phyloP scores from a whole-genome alignment of 2,113 vertebrate genomes.

The Trachemys scripta region DNA sequence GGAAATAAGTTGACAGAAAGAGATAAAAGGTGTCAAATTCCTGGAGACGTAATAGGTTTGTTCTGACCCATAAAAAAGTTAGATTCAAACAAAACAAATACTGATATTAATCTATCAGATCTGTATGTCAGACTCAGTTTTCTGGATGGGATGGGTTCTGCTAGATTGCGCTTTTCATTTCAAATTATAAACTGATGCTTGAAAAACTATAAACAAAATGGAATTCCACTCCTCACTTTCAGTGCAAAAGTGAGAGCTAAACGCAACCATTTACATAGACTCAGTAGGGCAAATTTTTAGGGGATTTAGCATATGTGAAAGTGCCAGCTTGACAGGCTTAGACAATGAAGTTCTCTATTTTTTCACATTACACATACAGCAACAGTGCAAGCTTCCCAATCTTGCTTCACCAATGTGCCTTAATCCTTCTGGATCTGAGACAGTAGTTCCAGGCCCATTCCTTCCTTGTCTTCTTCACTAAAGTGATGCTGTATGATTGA shows the following conservation, averaged over 20 bases:
- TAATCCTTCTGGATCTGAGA: background rate
- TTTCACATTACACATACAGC: background rate
- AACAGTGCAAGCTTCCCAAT: background rate
- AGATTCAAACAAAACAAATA: background rate
- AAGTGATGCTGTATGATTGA: no score
- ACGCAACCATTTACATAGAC: background rate
- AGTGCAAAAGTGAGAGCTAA: background rate
- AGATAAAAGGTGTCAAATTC: background rate
- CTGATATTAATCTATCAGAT: background rate
- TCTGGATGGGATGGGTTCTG: background rate
- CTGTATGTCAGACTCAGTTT: background rate
- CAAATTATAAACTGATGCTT: background rate
- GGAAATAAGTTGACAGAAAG: background rate
- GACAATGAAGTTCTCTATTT: background rate
- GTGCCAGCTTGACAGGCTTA: background rate
- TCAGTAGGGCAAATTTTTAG: background rate
- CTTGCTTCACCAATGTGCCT: background rate
- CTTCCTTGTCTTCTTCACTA: background rate
- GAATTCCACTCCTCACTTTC: background rate
- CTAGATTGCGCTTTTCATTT: background rate
- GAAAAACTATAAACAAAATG: background rate
- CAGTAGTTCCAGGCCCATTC: background rate
- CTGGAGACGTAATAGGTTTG: background rate
- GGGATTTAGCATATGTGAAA: background rate
- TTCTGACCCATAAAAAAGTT: background rate